These are phyloP conservation scores for Tuta absoluta DNA, from an alignment of 2,888 invertebrate species.

Conservation along the genomic window DNA sequence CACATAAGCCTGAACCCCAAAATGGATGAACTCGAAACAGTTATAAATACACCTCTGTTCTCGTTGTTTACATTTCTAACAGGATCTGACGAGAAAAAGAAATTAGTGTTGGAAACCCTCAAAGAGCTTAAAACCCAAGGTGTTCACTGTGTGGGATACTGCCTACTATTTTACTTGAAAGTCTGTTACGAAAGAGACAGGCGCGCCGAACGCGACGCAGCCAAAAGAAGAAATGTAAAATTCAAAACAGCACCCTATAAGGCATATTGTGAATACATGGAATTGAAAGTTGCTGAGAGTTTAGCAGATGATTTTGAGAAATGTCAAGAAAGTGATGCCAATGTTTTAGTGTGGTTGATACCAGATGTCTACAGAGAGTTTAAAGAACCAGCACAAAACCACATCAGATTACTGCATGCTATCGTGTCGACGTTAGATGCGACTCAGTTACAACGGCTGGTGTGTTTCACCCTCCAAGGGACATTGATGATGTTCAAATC, in stretches of 20 bases:
- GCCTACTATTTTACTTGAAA: slow-evolving; percentile 94
- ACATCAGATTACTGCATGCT: slow-evolving; percentile 92
- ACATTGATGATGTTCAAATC: slow-evolving; percentile 91
- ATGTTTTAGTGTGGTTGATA: slow-evolving; percentile 94
- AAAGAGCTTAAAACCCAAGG: slow-evolving; percentile 87
- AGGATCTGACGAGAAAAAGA: slow-evolving; percentile 88
- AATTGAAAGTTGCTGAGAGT: slow-evolving; percentile 87
- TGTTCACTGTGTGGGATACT: slow-evolving; percentile 88
- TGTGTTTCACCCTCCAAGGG: slow-evolving; percentile 95
- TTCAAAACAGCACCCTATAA: slow-evolving; percentile 93
- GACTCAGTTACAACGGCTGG: slow-evolving; percentile 92
- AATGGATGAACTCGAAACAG: slow-evolving; percentile 82
- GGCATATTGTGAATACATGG: slow-evolving; percentile 91
- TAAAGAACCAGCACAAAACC: slow-evolving; percentile 92
- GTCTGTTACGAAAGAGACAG: slow-evolving; percentile 83
- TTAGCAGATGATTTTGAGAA: slow-evolving; percentile 91
- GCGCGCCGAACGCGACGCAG: slow-evolving; percentile 71
- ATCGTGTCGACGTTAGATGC: slow-evolving; percentile 96
- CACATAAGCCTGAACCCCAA: slow-evolving; percentile 75
- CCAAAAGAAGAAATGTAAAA: slow-evolving; percentile 81
- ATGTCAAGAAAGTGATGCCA: slow-evolving; percentile 94
- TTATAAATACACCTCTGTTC: slow-evolving; percentile 90
- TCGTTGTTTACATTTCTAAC: slow-evolving; percentile 92
- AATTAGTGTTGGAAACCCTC: slow-evolving; percentile 89
- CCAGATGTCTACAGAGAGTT: slow-evolving; percentile 96